phyloP scores from a whole-genome alignment of 2,113 vertebrate species.

The Sardina pilchardus region DNA sequence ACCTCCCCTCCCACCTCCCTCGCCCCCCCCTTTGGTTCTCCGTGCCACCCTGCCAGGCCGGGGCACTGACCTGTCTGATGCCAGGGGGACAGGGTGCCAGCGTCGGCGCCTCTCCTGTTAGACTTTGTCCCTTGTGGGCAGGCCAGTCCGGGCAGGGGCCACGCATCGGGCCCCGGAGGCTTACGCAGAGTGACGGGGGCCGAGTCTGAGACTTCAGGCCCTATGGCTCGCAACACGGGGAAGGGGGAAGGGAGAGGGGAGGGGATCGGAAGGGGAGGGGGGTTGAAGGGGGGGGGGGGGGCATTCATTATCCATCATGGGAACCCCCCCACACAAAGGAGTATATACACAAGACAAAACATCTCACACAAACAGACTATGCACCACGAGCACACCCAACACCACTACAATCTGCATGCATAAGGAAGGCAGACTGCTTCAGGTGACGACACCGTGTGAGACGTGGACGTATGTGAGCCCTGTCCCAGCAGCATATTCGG shows the following conservation, averaged over 20 bases:
- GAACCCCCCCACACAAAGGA: background rate
- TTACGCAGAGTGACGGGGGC: conserved; percentile 33
- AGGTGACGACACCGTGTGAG: background rate
- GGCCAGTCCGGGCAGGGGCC: conserved; percentile 40
- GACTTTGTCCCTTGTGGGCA: conserved; percentile 38
- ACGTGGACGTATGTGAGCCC: background rate
- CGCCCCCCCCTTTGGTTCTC: background rate
- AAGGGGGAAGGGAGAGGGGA: background rate
- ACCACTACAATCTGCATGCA: background rate
- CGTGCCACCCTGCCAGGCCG: background rate
- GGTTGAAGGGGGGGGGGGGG: background rate
- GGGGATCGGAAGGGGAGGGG: background rate
- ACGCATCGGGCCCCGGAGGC: conserved; percentile 29
- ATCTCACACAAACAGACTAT: background rate
- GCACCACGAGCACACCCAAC: background rate
- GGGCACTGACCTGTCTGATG: conserved; percentile 51
- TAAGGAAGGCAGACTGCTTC: background rate
- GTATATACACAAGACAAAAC: conserved; percentile 2
- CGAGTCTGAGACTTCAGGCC: conserved; percentile 33
- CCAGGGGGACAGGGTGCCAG: conserved; percentile 32
- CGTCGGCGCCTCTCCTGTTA: conserved; percentile 31
- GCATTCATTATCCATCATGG: background rate
- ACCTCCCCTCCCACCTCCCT: background rate
- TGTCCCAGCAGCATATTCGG: background rate
- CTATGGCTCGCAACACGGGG: conserved; percentile 37